phyloP scores from a whole-genome alignment of 2,888 invertebrate genomes.

The Drosophila meridionalis region DNA sequence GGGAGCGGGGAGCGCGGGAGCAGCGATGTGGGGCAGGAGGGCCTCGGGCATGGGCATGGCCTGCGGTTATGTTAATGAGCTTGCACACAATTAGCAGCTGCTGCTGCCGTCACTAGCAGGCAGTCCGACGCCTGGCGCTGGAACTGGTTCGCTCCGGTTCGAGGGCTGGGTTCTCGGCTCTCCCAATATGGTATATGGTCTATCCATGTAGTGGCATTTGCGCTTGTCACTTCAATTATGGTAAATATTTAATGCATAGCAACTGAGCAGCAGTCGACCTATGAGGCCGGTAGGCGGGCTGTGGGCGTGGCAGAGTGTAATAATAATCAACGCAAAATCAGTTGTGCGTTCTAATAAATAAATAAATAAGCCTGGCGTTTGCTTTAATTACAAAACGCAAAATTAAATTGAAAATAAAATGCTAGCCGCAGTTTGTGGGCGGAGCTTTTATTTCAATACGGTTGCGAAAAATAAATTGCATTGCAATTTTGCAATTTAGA shows the following conservation, averaged over 20 bases:
- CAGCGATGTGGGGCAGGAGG: slow-evolving; percentile 6
- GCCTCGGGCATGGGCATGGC: slow-evolving; percentile 68
- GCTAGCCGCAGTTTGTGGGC: slow-evolving; percentile 57
- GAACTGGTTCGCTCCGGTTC: slow-evolving; percentile 4
- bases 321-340: slow-evolving; percentile 78
- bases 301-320: slow-evolving; percentile 55
- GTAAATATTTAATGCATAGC: slow-evolving; percentile 75
- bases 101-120: slow-evolving; percentile 72
- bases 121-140: slow-evolving; percentile 8
- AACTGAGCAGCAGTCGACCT: slow-evolving; percentile 26
- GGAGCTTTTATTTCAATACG: slow-evolving; percentile 33
- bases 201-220: slow-evolving; percentile 73
- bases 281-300: neutral
- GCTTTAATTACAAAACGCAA: slow-evolving; percentile 74
- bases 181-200: slow-evolving; percentile 34
- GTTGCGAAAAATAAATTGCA: slow-evolving; percentile 57
- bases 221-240: slow-evolving; percentile 80
- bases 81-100: slow-evolving; percentile 81
- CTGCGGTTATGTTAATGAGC: slow-evolving; percentile 81
- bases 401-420: slow-evolving; percentile 77
- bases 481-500: slow-evolving; percentile 57
- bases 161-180: slow-evolving; percentile 24
- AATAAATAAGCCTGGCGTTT: slow-evolving; percentile 71
- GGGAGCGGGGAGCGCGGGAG: neutral
- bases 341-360: slow-evolving; percentile 78